Evolutionary conservation across 2,113 vertebrate genomes (phyloP).

Genomic region (Thomomys bottae): DNA sequence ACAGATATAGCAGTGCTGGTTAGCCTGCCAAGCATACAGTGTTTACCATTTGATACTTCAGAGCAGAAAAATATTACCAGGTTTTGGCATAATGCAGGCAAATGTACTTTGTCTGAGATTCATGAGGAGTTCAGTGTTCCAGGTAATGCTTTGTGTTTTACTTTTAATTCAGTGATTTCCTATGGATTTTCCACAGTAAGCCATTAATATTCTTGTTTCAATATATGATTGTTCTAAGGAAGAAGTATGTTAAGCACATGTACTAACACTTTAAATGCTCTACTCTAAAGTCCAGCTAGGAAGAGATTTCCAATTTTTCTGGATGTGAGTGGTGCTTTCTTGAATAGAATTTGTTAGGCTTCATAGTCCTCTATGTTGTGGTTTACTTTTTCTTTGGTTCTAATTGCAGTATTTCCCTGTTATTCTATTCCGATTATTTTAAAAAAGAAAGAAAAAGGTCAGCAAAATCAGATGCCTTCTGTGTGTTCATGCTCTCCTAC

Average conservation of each 20-base stretch:
- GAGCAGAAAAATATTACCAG: neutral
- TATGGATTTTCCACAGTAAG: neutral
- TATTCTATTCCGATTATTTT: neutral
- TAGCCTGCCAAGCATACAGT: neutral
- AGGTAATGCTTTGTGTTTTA: neutral
- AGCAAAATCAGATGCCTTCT: neutral
- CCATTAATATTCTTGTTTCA: neutral
- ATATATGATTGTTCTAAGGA: no score
- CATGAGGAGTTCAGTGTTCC: neutral
- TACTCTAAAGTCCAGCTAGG: no score
- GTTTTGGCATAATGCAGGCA: neutral
- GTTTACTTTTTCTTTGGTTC: neutral
- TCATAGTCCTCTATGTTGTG: neutral
- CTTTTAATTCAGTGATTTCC: neutral
- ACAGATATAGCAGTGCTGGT: neutral
- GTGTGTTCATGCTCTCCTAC: neutral
- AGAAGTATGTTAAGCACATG: no score
- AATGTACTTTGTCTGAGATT: neutral
- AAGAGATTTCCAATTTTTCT: no score
- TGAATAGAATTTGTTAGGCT: neutral
- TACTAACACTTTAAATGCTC: no score
- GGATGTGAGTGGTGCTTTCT: accelerated
- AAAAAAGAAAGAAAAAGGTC: no score
- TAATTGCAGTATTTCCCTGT: neutral
- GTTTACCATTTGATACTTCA: neutral